phyloP scores from a whole-genome alignment of 2,113 vertebrate genomes.

The Sceloporus tristichus region DNA sequence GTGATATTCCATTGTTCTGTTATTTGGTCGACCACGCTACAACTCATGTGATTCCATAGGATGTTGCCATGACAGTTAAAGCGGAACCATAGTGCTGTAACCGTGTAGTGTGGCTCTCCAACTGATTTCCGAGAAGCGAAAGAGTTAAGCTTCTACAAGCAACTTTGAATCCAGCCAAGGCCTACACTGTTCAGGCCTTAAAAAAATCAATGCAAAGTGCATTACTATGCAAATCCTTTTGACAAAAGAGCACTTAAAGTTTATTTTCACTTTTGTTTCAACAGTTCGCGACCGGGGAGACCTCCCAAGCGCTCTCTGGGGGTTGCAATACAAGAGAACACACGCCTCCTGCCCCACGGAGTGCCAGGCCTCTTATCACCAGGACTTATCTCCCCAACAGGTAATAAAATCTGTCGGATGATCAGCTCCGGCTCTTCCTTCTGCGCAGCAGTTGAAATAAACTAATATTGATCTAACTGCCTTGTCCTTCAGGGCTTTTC shows the following conservation, averaged over 20 bases:
- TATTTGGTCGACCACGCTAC: no score
- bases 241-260: conserved; percentile 54
- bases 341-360: conserved; percentile 86
- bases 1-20: no score
- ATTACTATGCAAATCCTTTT: conserved; percentile 28
- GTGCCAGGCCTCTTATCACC: conserved; percentile 89
- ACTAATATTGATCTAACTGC: conserved; percentile 83
- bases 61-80: no score
- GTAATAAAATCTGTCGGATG: conserved; percentile 81
- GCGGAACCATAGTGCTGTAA: not conserved
- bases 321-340: conserved; percentile 85
- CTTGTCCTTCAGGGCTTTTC: conserved; percentile 82
- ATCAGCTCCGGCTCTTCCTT: conserved; percentile 68
- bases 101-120: not conserved
- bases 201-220: not conserved
- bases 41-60: no score
- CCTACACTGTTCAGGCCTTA: not conserved
- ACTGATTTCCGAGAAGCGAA: not conserved
- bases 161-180: not conserved
- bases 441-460: conserved; percentile 79
- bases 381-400: conserved; percentile 91
- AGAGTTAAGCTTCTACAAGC: conserved; percentile 16
- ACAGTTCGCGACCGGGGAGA: conserved; percentile 92
- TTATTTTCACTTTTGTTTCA: conserved; percentile 67
- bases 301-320: conserved; percentile 91